Percentiles rank a stretch among this genome's conserved stretches.
Evolutionary conservation across 1,140 invertebrate species (phyloP).

Genomic region (Drosophila prosaltans): DNA sequence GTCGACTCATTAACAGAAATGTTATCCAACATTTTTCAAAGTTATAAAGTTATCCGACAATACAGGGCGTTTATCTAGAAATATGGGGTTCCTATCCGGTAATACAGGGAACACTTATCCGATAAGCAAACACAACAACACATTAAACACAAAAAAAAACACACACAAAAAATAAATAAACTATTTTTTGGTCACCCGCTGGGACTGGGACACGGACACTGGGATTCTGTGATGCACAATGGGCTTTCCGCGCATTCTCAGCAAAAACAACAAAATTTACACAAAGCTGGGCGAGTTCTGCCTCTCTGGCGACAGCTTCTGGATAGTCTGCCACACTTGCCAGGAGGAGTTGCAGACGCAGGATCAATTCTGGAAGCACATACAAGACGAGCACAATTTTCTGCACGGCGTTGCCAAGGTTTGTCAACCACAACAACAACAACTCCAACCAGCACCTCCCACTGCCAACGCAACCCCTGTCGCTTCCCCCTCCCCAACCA

Average conservation of each 20-base stretch:
- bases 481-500: constrained; percentile 6
- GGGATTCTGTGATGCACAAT: constrained; percentile 56
- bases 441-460: constrained; percentile 4
- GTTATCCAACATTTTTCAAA: not conserved
- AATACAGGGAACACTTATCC: not conserved
- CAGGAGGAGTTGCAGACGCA: constrained; percentile 79
- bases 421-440: constrained; percentile 12
- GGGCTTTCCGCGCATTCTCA: constrained; percentile 82
- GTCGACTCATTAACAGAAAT: not conserved
- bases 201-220: constrained; percentile 10
- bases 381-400: constrained; percentile 81
- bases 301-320: constrained; percentile 76
- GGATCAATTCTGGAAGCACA: constrained; percentile 81
- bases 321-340: constrained; percentile 79
- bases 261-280: constrained; percentile 81
- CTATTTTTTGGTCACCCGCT: constrained; percentile 6
- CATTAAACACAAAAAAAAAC: constrained; percentile 34
- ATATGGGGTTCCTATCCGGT: not conserved
- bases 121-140: constrained; percentile 15
- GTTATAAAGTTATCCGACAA: not conserved
- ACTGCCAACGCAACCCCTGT: constrained; percentile 6
- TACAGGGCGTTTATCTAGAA: not conserved
- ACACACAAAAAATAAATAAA: constrained; percentile 33
- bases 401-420: constrained; percentile 74
- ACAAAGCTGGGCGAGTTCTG: constrained; percentile 80